Percentiles rank a stretch among this genome's conserved stretches.
These are phyloP conservation scores for Arctia plantaginis DNA, from an alignment of 2,888 invertebrate species.

Conservation along the genomic window DNA sequence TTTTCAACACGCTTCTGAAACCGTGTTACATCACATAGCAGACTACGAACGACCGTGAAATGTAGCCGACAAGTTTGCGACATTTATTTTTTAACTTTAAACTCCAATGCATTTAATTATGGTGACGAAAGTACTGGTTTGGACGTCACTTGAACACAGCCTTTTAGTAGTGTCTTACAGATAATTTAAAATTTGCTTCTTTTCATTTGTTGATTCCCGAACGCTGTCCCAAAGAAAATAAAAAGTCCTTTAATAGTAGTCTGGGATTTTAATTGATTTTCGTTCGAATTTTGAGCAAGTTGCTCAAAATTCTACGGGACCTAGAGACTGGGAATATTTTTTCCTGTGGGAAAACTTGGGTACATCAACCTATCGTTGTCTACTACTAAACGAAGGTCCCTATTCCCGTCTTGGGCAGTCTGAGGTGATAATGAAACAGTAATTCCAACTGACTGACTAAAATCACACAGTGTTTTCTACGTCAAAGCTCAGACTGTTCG, in stretches of 20 bases:
- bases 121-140: conserved; percentile 3
- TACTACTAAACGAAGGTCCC: too few species aligned
- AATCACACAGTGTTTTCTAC: too few species aligned
- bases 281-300: too few species aligned
- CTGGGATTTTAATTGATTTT: too few species aligned
- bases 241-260: too few species aligned
- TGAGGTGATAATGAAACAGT: too few species aligned
- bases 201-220: background rate
- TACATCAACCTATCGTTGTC: too few species aligned
- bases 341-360: background rate
- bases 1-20: conserved; percentile 40
- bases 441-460: too few species aligned
- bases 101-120: conserved; percentile 2
- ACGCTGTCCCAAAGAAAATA: background rate
- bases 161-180: background rate
- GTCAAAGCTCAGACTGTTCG: too few species aligned
- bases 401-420: too few species aligned
- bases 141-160: background rate
- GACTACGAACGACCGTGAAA: conserved; percentile 20
- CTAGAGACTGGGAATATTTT: background rate
- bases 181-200: background rate
- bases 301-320: background rate
- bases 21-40: conserved; percentile 39
- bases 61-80: conserved; percentile 26
- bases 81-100: conserved; percentile 21